A percentile compares a stretch with the other conserved stretches of the same genome.
Evolutionary conservation across 2,888 invertebrate genomes (phyloP).

Genomic region (Stenotaenia linearis): DNA sequence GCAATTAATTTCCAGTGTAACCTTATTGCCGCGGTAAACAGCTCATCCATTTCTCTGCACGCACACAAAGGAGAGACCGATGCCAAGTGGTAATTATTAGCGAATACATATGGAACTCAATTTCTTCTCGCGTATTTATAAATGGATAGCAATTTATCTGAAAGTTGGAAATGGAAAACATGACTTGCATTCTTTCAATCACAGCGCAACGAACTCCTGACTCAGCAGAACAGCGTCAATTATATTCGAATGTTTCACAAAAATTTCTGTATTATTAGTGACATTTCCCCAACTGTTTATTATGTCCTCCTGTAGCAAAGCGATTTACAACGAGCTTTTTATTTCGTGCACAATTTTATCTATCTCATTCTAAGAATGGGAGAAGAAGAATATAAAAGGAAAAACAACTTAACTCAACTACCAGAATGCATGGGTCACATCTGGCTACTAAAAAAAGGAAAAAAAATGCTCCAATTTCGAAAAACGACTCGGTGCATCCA

Average conservation of each 20-base stretch:
- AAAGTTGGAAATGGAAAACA: constrained; percentile 12
- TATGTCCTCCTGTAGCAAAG: not conserved
- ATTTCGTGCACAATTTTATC: not conserved
- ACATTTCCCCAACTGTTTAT: not conserved
- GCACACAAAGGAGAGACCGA: not conserved
- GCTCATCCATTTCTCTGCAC: not conserved
- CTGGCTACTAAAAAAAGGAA: not conserved
- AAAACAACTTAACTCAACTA: constrained; percentile 15
- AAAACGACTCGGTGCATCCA: not conserved
- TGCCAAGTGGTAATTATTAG: not conserved
- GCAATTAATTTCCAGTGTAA: not conserved
- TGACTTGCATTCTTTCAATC: constrained; percentile 21
- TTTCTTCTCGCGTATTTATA: not conserved
- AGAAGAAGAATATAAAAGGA: not conserved
- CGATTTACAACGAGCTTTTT: not conserved
- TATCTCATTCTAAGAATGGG: not conserved
- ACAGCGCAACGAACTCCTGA: constrained; percentile 14
- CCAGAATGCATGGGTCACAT: constrained; percentile 10
- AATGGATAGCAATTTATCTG: not conserved
- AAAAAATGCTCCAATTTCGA: constrained; percentile 21
- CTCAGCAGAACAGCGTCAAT: constrained; percentile 1
- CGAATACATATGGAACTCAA: not conserved
- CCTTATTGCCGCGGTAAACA: not conserved
- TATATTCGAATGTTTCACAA: not conserved
- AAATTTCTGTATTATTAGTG: not conserved